phyloP scores from a whole-genome alignment of 2,888 invertebrate species.

The Eumacrocentrus americanus region DNA sequence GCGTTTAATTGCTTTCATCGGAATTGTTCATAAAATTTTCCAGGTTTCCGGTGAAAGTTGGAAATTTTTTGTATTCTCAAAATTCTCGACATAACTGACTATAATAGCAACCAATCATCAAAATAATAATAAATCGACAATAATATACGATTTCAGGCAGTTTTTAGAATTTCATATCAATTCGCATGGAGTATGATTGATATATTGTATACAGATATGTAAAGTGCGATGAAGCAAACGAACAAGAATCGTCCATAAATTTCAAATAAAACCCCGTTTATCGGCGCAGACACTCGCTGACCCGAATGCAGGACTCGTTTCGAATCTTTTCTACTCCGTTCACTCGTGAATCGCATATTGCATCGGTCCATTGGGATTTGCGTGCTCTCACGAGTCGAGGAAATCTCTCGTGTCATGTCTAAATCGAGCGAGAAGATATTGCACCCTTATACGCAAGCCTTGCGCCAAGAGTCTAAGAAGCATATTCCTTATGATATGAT shows the following conservation, averaged over 20 bases:
- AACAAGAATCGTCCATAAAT: background rate
- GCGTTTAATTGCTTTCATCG: too few relatives aligned
- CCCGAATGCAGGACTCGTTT: background rate
- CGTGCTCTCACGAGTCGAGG: background rate
- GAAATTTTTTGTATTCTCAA: too few relatives aligned
- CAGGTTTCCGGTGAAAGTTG: too few relatives aligned
- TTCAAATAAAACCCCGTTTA: background rate
- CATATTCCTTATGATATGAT: background rate
- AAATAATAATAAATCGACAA: background rate
- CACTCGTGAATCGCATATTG: slow-evolving; percentile 2
- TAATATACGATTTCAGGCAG: background rate
- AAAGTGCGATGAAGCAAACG: background rate
- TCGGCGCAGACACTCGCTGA: background rate
- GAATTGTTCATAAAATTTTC: too few relatives aligned
- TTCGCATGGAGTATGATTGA: background rate
- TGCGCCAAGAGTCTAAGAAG: too few relatives aligned
- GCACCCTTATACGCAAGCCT: too few relatives aligned
- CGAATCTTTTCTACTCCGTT: background rate
- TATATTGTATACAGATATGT: background rate
- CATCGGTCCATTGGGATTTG: background rate
- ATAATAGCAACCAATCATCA: too few relatives aligned
- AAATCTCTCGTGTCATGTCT: background rate
- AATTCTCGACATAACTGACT: too few relatives aligned
- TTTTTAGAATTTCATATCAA: background rate
- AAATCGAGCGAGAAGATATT: background rate